Percentiles rank a stretch among this genome's conserved stretches.
These are phyloP conservation scores for Campodea augens DNA, from an alignment of 1,140 invertebrate species.

Conservation along the genomic window DNA sequence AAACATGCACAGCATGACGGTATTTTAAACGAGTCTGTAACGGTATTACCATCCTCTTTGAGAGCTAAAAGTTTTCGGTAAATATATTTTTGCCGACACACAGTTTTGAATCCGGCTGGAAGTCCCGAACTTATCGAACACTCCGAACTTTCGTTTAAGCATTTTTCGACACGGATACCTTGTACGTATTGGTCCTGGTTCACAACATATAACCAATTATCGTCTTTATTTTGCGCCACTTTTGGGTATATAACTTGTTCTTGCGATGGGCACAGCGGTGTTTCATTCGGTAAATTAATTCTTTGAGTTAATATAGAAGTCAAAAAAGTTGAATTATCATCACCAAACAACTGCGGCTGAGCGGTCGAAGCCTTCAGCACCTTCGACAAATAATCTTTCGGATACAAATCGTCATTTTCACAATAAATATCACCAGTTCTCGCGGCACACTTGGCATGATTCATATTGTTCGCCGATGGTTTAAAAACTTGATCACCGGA, in stretches of 20 bases:
- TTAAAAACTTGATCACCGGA: too few species aligned
- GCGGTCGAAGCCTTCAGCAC: too few species aligned
- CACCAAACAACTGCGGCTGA: too few species aligned
- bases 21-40: constrained; percentile 22
- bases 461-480: too few species aligned
- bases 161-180: constrained; percentile 32
- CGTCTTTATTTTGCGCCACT: constrained; percentile 24
- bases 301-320: too few species aligned
- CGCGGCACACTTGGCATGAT: too few species aligned
- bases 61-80: constrained; percentile 31
- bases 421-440: too few species aligned
- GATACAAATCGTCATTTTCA: too few species aligned
- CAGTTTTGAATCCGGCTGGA: constrained; percentile 28
- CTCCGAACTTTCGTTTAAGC: constrained; percentile 24
- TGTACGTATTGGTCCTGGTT: constrained; percentile 33
- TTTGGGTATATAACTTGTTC: constrained; percentile 26
- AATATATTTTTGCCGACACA: constrained; percentile 41
- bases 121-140: constrained; percentile 23
- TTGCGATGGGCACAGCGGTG: background rate
- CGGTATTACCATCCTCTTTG: constrained; percentile 25
- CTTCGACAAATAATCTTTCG: too few species aligned
- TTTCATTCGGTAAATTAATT: too few species aligned
- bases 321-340: too few species aligned
- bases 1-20: constrained; percentile 21
- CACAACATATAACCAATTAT: constrained; percentile 33